Percentiles rank a stretch among this genome's conserved stretches.
phyloP scores from a whole-genome alignment of 1,140 invertebrate species.

The Thalassaphorura encarpata region DNA sequence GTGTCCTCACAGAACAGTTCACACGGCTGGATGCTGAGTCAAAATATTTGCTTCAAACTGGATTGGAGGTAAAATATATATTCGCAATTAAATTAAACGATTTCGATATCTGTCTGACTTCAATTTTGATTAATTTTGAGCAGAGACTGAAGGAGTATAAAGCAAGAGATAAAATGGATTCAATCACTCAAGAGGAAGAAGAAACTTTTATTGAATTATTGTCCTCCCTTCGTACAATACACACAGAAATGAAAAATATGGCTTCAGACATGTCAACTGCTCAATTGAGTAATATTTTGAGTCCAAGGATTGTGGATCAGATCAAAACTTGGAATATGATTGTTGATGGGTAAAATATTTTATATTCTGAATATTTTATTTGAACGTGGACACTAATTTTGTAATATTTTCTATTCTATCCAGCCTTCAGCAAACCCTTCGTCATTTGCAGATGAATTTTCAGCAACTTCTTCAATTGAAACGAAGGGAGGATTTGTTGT shows the following conservation, averaged over 20 bases:
- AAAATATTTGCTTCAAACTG: conserved; percentile 5
- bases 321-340: conserved; percentile 11
- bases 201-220: background rate
- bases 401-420: background rate
- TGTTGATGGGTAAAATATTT: conserved; percentile 15
- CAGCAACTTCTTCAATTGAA: conserved; percentile 1
- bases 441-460: conserved; percentile 13
- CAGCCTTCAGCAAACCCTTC: conserved; percentile 4
- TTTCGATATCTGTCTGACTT: background rate
- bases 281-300: conserved; percentile 1
- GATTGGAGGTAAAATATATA: conserved; percentile 3
- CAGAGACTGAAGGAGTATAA: background rate
- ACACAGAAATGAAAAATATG: conserved; percentile 7
- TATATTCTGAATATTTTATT: background rate
- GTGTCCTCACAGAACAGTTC: too few relatives aligned
- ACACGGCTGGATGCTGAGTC: conserved; percentile 9
- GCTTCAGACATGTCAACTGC: conserved; percentile 16
- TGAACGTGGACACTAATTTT: background rate
- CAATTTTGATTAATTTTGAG: background rate
- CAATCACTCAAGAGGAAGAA: background rate
- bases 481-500: conserved; percentile 20
- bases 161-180: background rate
- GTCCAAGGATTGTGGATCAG: conserved; percentile 17
- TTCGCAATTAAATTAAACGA: background rate
- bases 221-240: background rate